phyloP scores from a whole-genome alignment of 2,797 vertebrate species.

The Acanthopagrus latus region DNA sequence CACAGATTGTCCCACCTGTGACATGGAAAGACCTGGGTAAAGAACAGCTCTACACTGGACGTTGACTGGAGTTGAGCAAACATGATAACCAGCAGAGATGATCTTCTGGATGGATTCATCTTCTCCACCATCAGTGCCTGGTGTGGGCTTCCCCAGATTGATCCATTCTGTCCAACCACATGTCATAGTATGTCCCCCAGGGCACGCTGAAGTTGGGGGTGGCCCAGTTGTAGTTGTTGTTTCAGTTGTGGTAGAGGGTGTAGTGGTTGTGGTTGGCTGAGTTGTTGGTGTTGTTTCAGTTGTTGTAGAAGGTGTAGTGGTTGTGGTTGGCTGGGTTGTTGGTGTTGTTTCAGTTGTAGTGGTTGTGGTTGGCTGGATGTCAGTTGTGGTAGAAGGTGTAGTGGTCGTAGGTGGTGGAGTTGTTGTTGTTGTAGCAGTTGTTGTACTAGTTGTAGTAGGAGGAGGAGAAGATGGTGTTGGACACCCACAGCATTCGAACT shows the following conservation, averaged over 20 bases:
- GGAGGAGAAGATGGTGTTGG: not conserved
- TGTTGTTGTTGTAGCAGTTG: slow-evolving; percentile 6
- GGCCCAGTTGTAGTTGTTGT: too few species aligned
- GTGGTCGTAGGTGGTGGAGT: not conserved
- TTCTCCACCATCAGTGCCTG: slow-evolving; percentile 48
- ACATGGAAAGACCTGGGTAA: slow-evolving; percentile 22
- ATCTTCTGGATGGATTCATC: slow-evolving; percentile 45
- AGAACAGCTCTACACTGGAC: slow-evolving; percentile 31
- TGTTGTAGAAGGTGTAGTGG: too few species aligned
- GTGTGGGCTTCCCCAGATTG: slow-evolving; percentile 35
- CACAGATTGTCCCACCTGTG: slow-evolving; percentile 32
- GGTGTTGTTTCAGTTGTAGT: too few species aligned
- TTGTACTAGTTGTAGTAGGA: not conserved
- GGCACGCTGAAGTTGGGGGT: slow-evolving; percentile 2
- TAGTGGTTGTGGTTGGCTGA: too few species aligned
- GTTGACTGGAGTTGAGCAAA: slow-evolving; percentile 15
- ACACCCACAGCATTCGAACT: slow-evolving; percentile 49
- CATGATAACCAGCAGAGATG: slow-evolving; percentile 11
- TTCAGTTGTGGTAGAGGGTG: too few species aligned
- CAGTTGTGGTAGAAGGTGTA: not conserved
- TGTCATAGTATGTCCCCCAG: not conserved
- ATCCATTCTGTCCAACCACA: slow-evolving; percentile 44
- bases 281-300: too few species aligned
- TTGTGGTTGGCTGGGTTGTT: not conserved
- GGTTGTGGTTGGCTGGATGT: not conserved